Conservation (phyloP, 2,797 vertebrate species). For the Anisognathus igniventris region DNA sequence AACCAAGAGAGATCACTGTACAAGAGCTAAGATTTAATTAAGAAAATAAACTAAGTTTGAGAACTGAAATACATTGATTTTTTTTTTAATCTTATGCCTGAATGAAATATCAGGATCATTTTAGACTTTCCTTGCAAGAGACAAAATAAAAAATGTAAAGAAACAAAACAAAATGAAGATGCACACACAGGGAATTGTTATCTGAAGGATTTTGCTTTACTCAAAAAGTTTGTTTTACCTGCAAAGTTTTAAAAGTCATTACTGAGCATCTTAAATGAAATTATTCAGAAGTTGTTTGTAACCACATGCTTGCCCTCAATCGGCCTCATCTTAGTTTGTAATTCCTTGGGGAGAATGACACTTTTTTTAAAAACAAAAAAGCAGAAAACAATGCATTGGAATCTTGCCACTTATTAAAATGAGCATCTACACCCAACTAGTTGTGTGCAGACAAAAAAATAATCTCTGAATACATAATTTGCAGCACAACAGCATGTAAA, state of each 20-base stretch:
- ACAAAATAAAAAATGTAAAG: neutral
- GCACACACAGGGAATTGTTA: neutral
- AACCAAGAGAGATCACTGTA: neutral
- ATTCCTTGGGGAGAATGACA: constrained; percentile 27
- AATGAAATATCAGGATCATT: neutral
- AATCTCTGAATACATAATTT: neutral
- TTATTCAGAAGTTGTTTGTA: constrained; percentile 26
- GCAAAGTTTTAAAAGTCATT: constrained; percentile 58
- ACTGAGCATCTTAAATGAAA: constrained; percentile 1
- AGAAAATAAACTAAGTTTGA: neutral
- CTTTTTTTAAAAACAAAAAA: neutral
- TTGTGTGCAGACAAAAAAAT: neutral
- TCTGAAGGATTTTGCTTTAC: neutral
- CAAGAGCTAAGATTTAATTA: neutral
- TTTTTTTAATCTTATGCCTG: neutral
- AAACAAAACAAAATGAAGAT: neutral
- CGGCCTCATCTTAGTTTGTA: constrained; percentile 27
- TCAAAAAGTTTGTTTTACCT: constrained; percentile 32
- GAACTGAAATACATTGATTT: neutral
- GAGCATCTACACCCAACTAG: neutral
- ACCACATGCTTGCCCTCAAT: constrained; percentile 26
- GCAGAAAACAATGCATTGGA: constrained; percentile 32
- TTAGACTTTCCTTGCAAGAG: neutral
- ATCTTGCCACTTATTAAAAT: constrained; percentile 38
- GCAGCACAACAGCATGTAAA: neutral